Evolutionary conservation across 2,888 invertebrate species (phyloP).

Genomic region (Chrysomela aeneicollis): DNA sequence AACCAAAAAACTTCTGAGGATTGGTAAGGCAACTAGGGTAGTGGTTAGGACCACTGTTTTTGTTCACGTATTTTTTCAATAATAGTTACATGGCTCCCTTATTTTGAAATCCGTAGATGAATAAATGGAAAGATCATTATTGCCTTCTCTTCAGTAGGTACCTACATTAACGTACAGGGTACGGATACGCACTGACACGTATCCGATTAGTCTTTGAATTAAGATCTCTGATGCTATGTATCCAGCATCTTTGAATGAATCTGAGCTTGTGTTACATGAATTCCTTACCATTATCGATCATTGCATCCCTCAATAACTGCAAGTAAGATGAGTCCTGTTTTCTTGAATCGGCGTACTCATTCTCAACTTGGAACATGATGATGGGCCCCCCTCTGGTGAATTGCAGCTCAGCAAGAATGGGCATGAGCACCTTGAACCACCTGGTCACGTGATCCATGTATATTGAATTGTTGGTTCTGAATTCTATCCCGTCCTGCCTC

Average conservation of each 20-base stretch:
- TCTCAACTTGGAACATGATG: constrained; percentile 79
- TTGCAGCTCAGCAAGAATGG: constrained; percentile 63
- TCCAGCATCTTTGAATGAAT: no score
- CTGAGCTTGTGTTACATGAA: background rate
- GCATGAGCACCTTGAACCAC: constrained; percentile 64
- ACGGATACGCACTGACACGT: no score
- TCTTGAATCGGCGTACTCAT: constrained; percentile 46
- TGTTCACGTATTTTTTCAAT: no score
- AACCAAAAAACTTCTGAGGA: no score
- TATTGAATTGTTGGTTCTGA: constrained; percentile 47
- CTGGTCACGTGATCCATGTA: constrained; percentile 63
- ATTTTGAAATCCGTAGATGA: no score
- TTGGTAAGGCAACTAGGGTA: no score
- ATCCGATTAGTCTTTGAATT: background rate
- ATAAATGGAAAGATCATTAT: no score
- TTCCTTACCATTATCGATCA: constrained; percentile 51
- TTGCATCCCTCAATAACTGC: constrained; percentile 56
- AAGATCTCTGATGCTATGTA: background rate
- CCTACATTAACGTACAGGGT: no score
- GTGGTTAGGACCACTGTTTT: no score
- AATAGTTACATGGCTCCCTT: no score
- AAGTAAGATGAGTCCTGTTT: constrained; percentile 57
- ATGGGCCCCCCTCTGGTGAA: constrained; percentile 79
- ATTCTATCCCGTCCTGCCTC: constrained; percentile 53
- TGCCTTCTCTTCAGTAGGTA: no score